These are phyloP conservation scores for Gonioctena quinquepunctata DNA, from an alignment of 1,140 invertebrate species.

Conservation along the genomic window DNA sequence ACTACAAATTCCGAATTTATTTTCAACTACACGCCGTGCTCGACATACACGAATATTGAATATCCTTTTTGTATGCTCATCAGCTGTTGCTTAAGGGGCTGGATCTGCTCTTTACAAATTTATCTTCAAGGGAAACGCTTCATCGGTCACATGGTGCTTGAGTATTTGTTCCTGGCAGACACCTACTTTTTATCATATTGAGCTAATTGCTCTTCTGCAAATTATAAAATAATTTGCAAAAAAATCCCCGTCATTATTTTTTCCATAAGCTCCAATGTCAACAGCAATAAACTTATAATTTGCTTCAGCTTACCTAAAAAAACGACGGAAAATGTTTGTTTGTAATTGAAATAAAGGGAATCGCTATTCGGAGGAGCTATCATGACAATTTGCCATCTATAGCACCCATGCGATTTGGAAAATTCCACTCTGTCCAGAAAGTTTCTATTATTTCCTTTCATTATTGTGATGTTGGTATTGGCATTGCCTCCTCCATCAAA, in stretches of 20 bases:
- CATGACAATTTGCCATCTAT: constrained; percentile 32
- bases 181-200: neutral
- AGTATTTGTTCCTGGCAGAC: constrained; percentile 14
- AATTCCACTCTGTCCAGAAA: constrained; percentile 28
- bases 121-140: constrained; percentile 22
- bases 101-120: constrained; percentile 16
- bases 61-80: constrained; percentile 37
- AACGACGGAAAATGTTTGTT: constrained; percentile 53
- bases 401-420: constrained; percentile 35
- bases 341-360: constrained; percentile 55
- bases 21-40: constrained; percentile 30
- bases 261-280: constrained; percentile 56
- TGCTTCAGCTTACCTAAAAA: constrained; percentile 56
- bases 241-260: constrained; percentile 50
- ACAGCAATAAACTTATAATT: constrained; percentile 56
- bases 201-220: neutral
- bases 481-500: constrained; percentile 8
- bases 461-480: constrained; percentile 15
- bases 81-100: neutral
- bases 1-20: constrained; percentile 24
- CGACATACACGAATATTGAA: constrained; percentile 28
- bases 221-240: constrained; percentile 26
- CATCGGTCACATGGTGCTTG: constrained; percentile 17
- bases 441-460: constrained; percentile 22
- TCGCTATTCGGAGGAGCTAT: constrained; percentile 47